A percentile compares a stretch with the other conserved stretches of the same genome.
Conservation (phyloP, 2,888 invertebrate species). For the Timandra comae region DNA sequence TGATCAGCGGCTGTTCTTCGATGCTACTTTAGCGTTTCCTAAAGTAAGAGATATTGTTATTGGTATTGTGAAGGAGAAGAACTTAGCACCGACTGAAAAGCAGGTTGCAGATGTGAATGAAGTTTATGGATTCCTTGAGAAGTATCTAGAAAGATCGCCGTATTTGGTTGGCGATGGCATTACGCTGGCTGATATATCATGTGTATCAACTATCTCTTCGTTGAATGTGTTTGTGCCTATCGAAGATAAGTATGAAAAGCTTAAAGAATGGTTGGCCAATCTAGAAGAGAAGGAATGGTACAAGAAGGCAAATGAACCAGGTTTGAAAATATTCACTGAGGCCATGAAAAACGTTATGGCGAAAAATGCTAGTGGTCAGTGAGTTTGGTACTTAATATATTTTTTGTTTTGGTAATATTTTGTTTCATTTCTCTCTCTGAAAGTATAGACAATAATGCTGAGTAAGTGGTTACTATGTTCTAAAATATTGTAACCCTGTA, state of each 20-base stretch:
- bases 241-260: conserved; percentile 26
- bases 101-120: conserved; percentile 24
- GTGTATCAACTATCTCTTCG: conserved; percentile 30
- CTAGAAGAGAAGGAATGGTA: conserved; percentile 33
- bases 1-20: conserved; percentile 35
- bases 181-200: conserved; percentile 40
- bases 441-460: no score
- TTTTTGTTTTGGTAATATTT: no score
- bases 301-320: conserved; percentile 30
- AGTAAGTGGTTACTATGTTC: no score
- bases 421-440: no score
- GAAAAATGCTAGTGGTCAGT: conserved; percentile 7
- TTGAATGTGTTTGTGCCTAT: conserved; percentile 28
- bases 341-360: conserved; percentile 14
- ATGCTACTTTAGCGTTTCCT: conserved; percentile 29
- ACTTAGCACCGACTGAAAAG: conserved; percentile 16
- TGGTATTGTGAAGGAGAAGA: conserved; percentile 15
- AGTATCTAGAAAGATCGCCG: conserved; percentile 29
- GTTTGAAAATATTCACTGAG: conserved; percentile 17
- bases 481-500: no score
- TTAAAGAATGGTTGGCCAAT: conserved; percentile 28
- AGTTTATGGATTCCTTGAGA: conserved; percentile 33
- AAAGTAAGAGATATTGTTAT: conserved; percentile 13
- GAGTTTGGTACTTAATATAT: no score
- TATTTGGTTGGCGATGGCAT: conserved; percentile 31